Evolutionary conservation across 2,797 vertebrate genomes (phyloP).

Genomic region (Mus minutoides): DNA sequence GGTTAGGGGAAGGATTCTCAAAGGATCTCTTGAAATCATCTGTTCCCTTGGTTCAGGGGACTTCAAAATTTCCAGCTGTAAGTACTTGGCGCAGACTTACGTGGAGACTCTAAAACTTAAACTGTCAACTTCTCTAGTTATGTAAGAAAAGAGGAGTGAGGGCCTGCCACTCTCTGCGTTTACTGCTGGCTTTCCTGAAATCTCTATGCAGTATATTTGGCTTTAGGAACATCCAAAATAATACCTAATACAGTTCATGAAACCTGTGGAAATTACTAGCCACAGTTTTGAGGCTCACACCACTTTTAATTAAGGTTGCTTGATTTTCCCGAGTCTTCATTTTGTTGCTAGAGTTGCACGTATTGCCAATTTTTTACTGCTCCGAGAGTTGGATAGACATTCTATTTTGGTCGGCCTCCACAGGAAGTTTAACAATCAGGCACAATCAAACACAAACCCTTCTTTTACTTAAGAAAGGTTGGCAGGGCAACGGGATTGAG

Average conservation of each 20-base stretch:
- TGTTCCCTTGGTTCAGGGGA: background rate
- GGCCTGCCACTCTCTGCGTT: background rate
- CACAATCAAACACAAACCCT: slow-evolving; percentile 34
- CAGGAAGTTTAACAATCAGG: slow-evolving; percentile 33
- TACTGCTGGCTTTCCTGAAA: background rate
- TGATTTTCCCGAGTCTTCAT: background rate
- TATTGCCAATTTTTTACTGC: slow-evolving; percentile 24
- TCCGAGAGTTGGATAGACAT: slow-evolving; percentile 15
- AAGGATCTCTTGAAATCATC: background rate
- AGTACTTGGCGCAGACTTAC: slow-evolving; percentile 7
- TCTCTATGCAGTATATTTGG: background rate
- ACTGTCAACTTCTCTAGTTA: background rate
- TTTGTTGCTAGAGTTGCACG: slow-evolving; percentile 43
- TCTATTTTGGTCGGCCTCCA: slow-evolving; percentile 58
- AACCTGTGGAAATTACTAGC: background rate
- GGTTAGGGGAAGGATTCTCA: slow-evolving; percentile 10
- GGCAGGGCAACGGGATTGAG: slow-evolving; percentile 34
- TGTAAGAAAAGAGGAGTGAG: background rate
- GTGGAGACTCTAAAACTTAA: background rate
- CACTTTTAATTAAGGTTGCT: slow-evolving; percentile 32
- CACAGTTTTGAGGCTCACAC: background rate
- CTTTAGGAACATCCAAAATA: background rate
- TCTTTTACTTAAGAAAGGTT: slow-evolving; percentile 53
- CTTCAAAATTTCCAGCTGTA: slow-evolving; percentile 1
- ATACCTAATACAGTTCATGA: background rate